These are phyloP conservation scores for Galeopterus variegatus DNA, from an alignment of 2,113 vertebrate genomes.

Conservation along the genomic window DNA sequence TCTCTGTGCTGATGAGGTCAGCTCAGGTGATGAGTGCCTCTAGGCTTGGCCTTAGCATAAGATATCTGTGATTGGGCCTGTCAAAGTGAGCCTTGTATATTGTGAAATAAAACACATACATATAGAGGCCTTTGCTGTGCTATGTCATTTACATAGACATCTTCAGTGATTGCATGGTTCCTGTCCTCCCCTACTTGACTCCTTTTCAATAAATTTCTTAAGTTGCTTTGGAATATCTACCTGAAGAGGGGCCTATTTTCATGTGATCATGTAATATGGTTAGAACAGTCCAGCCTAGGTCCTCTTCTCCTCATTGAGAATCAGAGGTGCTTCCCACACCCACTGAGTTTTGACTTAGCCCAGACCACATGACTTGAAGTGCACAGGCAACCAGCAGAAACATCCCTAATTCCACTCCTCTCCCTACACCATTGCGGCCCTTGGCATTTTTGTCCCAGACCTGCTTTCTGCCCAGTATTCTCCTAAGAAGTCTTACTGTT, in stretches of 20 bases:
- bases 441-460: neutral
- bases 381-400: neutral
- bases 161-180: neutral
- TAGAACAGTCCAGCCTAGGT: neutral
- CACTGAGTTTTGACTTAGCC: neutral
- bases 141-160: neutral
- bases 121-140: neutral
- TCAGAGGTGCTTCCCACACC: neutral
- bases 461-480: slow-evolving; percentile 27
- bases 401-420: neutral
- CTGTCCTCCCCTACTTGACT: neutral
- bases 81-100: neutral
- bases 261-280: neutral
- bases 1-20: neutral
- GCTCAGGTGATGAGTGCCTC: neutral
- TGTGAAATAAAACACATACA: neutral
- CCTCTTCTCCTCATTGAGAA: neutral
- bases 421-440: neutral
- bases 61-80: neutral
- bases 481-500: neutral
- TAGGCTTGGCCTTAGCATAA: neutral
- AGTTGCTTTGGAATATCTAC: neutral
- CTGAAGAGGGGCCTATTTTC: neutral
- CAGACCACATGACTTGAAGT: neutral
- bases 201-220: slow-evolving; percentile 3